Evolutionary conservation across 2,113 vertebrate species (phyloP), one percentile per base, ranked within the genome.

Genomic region (Zosterops pallidus): DNA sequence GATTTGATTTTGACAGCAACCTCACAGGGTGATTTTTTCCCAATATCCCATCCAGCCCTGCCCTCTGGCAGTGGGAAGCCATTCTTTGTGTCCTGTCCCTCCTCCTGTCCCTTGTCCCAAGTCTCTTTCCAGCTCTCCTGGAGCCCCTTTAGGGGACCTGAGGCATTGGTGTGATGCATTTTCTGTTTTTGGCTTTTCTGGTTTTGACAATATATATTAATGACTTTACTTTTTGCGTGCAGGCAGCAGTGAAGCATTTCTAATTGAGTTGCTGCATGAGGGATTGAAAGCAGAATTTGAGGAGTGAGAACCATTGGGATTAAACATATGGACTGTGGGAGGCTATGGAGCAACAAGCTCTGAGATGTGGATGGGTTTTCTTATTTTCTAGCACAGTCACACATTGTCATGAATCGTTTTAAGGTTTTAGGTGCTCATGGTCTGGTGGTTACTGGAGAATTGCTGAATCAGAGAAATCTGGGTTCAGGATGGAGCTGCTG

Each of bases 281-380:
- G 55, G 64, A 41, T 26, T 60, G 65, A 64, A 83, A 81, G 41
- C n/a, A 82, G 80, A 72, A 60, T 64, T 78, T 53, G 83, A 83
- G 86, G 94, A 91, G 89, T 91, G 59, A 46, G 59, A 93, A 68
- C 33, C 79, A 59, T 13, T 90, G 82, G 69, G 83, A 59, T 94
- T 68, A 78, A 82, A 21, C 96, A 96, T 75, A 95, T 49, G 96
- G 94, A 2, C 70, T 68, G 95, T 95, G 89, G 95, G 95, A 89
- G 83, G 81, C 13, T 12, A 84, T 82, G 37, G 49, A 78, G 83
- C 86, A 89, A n/a, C 39, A 68, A 44, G 81, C 77, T 84, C 12
- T 10, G 53, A 56, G 29, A 25, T 44, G 8, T 0, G 60, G 80
- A 41, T 60, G 89, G 80, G 33, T 25, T 93, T 86, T 76, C 92